Conservation (phyloP, 2,888 invertebrate genomes). For the Gnatocerus cornutus region DNA sequence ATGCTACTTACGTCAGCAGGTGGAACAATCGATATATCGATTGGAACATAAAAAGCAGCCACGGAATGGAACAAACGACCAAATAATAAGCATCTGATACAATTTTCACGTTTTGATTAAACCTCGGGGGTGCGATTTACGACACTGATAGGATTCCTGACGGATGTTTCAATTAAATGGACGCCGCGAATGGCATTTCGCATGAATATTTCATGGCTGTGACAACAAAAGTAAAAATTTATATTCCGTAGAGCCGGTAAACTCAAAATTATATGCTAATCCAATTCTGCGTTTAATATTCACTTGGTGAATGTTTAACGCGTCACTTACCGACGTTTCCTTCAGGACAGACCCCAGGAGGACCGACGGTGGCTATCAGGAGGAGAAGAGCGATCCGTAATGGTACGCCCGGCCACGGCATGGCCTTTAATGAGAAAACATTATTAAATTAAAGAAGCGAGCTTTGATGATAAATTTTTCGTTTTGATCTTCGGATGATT, state of each 20-base stretch:
- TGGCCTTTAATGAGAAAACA: conserved; percentile 65
- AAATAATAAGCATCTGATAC: conserved; percentile 24
- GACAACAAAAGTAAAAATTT: conserved; percentile 1
- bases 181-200: neutral
- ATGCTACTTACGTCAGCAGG: conserved; percentile 39
- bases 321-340: conserved; percentile 78
- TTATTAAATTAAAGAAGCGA: conserved; percentile 32
- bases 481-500: too few species aligned
- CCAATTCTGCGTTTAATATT: conserved; percentile 18
- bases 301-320: conserved; percentile 8
- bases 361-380: conserved; percentile 65
- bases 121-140: conserved; percentile 28
- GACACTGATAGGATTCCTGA: conserved; percentile 11
- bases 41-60: conserved; percentile 21
- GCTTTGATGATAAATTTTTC: too few species aligned
- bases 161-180: conserved; percentile 25
- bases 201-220: conserved; percentile 17
- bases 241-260: neutral
- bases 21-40: conserved; percentile 44
- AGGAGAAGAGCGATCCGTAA: conserved; percentile 65
- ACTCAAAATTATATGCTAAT: conserved; percentile 17
- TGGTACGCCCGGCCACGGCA: conserved; percentile 69
- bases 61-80: conserved; percentile 27
- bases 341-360: conserved; percentile 73
- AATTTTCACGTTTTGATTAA: conserved; percentile 24